A percentile compares a stretch with the other conserved stretches of the same genome.
Evolutionary conservation across 1,140 invertebrate genomes (phyloP).

Genomic region (Drosophila ercepeae): DNA sequence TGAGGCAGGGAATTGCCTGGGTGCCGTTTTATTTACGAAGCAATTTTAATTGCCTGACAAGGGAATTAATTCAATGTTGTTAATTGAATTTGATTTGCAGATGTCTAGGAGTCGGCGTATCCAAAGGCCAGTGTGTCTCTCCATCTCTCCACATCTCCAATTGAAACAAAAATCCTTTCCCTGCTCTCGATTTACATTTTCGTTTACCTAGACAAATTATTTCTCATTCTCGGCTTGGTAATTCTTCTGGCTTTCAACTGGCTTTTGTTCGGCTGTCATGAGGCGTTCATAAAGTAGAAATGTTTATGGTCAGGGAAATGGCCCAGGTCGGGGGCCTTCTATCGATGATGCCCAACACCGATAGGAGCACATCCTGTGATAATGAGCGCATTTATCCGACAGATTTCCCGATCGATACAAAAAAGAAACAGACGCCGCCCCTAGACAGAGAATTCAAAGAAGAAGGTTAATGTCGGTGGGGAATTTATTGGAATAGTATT

Average conservation of each 20-base stretch:
- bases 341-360: conserved; percentile 75
- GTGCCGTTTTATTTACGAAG: conserved; percentile 41
- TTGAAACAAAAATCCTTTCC: conserved; percentile 32
- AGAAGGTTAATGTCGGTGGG: conserved; percentile 9
- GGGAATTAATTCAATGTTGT: conserved; percentile 83
- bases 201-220: conserved; percentile 40
- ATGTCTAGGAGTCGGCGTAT: conserved; percentile 46
- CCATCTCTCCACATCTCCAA: background rate
- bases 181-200: conserved; percentile 55
- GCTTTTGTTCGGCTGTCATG: conserved; percentile 68
- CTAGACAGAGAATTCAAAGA: conserved; percentile 17
- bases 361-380: conserved; percentile 81
- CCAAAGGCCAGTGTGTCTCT: conserved; percentile 32
- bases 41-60: conserved; percentile 83
- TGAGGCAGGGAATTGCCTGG: conserved; percentile 11
- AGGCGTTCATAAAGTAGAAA: conserved; percentile 69
- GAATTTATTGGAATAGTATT: background rate
- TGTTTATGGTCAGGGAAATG: conserved; percentile 50
- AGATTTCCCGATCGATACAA: conserved; percentile 43
- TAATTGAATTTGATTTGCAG: conserved; percentile 83
- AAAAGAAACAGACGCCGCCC: conserved; percentile 50
- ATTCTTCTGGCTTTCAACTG: conserved; percentile 20
- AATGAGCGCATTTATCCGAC: conserved; percentile 78
- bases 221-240: conserved; percentile 14
- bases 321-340: conserved; percentile 27